These are phyloP conservation scores for Malurus elegans DNA, from an alignment of 2,113 vertebrate genomes.

Conservation along the genomic window DNA sequence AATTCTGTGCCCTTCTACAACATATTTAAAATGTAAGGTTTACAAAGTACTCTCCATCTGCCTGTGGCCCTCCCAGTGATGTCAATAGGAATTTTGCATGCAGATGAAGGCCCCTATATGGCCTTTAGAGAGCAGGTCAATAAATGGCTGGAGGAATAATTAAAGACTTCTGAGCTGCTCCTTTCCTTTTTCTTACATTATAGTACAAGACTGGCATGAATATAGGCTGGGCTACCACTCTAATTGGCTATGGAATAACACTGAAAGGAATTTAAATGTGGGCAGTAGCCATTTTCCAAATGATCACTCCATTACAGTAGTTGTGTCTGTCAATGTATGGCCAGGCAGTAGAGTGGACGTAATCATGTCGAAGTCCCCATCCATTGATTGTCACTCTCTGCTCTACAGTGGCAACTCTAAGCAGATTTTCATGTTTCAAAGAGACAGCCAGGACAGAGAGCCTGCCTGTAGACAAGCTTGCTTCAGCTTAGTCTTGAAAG, in stretches of 20 bases:
- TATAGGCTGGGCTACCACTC: conserved; percentile 62
- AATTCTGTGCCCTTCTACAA: background rate
- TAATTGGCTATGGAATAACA: conserved; percentile 61
- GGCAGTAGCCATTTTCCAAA: conserved; percentile 57
- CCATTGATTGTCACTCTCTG: conserved; percentile 53
- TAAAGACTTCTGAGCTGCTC: conserved; percentile 67
- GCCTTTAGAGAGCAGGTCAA: conserved; percentile 70
- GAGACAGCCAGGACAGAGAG: background rate
- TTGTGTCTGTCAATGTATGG: conserved; percentile 56
- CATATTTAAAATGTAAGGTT: conserved; percentile 52
- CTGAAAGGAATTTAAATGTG: conserved; percentile 64
- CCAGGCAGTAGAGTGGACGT: conserved; percentile 55
- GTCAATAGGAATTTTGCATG: conserved; percentile 68
- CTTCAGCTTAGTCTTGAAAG: background rate
- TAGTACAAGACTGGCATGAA: conserved; percentile 71
- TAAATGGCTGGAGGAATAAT: conserved; percentile 73
- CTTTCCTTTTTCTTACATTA: conserved; percentile 66
- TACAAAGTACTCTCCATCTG: conserved; percentile 54
- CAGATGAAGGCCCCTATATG: conserved; percentile 62
- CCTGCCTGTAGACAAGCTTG: background rate
- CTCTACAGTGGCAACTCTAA: conserved; percentile 32
- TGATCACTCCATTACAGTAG: conserved; percentile 61
- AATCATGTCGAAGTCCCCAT: conserved; percentile 46
- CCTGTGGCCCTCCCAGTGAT: conserved; percentile 44
- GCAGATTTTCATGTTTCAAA: conserved; percentile 24